Conservation (phyloP, 2,797 vertebrate genomes). For the Morus bassanus region DNA sequence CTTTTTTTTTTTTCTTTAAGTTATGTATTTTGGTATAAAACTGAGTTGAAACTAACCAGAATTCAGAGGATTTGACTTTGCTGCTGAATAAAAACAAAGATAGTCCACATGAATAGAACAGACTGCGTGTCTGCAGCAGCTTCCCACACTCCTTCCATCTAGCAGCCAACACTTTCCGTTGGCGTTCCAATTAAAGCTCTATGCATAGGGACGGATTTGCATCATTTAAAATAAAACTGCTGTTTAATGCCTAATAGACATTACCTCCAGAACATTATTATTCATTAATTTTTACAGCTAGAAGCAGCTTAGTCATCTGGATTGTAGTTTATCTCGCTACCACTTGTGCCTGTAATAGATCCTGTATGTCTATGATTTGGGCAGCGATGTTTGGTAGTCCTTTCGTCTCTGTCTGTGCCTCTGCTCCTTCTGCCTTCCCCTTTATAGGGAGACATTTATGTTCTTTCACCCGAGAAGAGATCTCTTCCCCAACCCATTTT, state of each 20-base stretch:
- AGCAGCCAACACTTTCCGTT: background rate
- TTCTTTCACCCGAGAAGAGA: background rate
- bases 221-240: background rate
- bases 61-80: background rate
- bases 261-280: background rate
- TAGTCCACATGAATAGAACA: background rate
- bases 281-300: background rate
- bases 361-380: background rate
- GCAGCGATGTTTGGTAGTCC: background rate
- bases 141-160: background rate
- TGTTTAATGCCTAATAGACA: background rate
- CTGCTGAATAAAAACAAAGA: slow-evolving; percentile 1
- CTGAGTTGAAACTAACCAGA: slow-evolving; percentile 32
- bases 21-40: slow-evolving; percentile 11
- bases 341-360: background rate
- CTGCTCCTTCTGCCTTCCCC: background rate
- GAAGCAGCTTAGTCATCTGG: background rate
- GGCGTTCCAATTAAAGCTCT: background rate
- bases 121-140: background rate
- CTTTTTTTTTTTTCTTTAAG: background rate
- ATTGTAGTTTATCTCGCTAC: background rate
- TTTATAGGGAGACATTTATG: background rate
- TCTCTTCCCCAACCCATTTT: background rate
- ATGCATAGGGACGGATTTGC: background rate
- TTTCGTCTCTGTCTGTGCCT: background rate